phyloP scores from a whole-genome alignment of 2,888 invertebrate genomes.

The Lumbricus terrestris region DNA sequence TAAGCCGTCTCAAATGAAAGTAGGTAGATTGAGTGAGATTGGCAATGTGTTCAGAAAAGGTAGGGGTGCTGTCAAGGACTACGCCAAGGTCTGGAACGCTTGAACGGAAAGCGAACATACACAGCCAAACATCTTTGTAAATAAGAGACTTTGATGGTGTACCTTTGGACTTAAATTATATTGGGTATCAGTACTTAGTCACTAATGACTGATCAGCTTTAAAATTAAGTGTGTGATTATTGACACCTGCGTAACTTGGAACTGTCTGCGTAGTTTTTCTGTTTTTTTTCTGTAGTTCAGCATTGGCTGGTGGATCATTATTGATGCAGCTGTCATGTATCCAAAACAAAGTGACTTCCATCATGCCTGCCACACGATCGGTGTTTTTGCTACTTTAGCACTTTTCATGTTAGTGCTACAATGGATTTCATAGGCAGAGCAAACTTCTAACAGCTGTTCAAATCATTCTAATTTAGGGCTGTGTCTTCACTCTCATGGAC shows the following conservation, averaged over 20 bases:
- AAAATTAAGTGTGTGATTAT: not conserved
- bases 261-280: constrained; percentile 13
- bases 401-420: constrained; percentile 76
- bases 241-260: not conserved
- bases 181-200: not conserved
- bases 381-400: constrained; percentile 88
- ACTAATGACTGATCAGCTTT: not conserved
- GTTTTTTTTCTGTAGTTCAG: constrained; percentile 68
- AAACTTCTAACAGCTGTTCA: not conserved
- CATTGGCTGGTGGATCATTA: constrained; percentile 95
- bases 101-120: no score
- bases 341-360: constrained; percentile 63
- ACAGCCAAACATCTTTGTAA: not conserved
- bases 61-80: no score
- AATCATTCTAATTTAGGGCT: not conserved
- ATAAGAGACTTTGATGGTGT: not conserved
- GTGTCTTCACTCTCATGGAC: not conserved
- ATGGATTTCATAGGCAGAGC: not conserved
- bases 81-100: no score
- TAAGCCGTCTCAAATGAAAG: no score
- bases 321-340: constrained; percentile 84
- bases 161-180: not conserved
- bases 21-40: no score
- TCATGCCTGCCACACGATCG: constrained; percentile 81
- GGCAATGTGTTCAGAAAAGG: no score